Conservation (phyloP, 2,113 vertebrate genomes). For the Lota lota region DNA sequence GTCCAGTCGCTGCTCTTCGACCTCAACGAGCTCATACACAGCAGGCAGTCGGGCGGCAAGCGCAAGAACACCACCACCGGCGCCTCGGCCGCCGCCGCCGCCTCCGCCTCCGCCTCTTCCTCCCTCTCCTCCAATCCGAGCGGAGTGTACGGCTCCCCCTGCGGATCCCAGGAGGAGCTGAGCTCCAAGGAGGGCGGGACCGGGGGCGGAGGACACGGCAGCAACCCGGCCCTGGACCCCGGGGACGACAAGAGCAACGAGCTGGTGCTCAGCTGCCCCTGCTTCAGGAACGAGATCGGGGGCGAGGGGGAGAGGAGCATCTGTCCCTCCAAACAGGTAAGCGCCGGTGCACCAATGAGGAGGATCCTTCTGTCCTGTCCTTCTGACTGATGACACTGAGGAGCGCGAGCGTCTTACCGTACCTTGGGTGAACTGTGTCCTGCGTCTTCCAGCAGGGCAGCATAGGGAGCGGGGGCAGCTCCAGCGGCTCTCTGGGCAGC, state of each 20-base stretch:
- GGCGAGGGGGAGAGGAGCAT: slow-evolving; percentile 94
- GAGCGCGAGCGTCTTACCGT: no score
- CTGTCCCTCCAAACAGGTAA: slow-evolving; percentile 81
- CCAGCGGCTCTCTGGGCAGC: slow-evolving; percentile 75
- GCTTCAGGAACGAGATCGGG: slow-evolving; percentile 97
- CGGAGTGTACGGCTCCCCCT: slow-evolving; percentile 88
- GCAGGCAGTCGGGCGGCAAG: slow-evolving; percentile 88
- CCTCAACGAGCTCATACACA: slow-evolving; percentile 88
- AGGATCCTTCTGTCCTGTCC: not conserved
- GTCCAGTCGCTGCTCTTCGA: slow-evolving; percentile 97
- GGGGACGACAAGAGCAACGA: slow-evolving; percentile 98
- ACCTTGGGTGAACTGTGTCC: not conserved
- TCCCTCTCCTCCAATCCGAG: slow-evolving; percentile 77
- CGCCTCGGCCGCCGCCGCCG: slow-evolving; percentile 91
- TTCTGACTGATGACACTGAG: not conserved
- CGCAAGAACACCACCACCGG: slow-evolving; percentile 96
- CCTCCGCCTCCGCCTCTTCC: slow-evolving; percentile 86
- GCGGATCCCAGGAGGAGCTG: slow-evolving; percentile 95
- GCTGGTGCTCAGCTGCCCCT: slow-evolving; percentile 93
- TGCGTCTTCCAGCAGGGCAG: slow-evolving; percentile 76
- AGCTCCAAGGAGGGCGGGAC: slow-evolving; percentile 86
- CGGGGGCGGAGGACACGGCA: slow-evolving; percentile 65
- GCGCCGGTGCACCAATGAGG: not conserved
- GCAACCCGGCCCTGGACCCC: slow-evolving; percentile 84
- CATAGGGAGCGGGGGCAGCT: slow-evolving; percentile 72